Evolutionary conservation across 1,140 invertebrate species (phyloP).

Genomic region (Brachystomella parvula): DNA sequence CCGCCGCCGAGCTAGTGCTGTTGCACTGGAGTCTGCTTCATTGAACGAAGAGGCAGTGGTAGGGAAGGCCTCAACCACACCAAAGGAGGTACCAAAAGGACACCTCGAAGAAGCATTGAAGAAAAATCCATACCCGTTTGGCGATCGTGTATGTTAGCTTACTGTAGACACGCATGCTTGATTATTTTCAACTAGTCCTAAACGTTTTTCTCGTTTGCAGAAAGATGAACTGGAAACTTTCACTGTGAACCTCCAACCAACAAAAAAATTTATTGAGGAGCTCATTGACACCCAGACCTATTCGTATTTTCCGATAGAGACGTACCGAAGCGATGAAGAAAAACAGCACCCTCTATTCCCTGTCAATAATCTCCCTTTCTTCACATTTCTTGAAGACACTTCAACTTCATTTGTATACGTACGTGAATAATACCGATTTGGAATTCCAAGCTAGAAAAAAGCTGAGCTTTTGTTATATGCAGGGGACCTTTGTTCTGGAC

Average conservation of each 20-base stretch:
- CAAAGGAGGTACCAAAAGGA: conserved; percentile 8
- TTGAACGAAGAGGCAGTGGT: background rate
- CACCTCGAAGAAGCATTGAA: conserved; percentile 27
- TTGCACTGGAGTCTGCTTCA: conserved; percentile 21
- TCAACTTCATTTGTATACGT: conserved; percentile 79
- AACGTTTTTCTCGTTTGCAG: conserved; percentile 10
- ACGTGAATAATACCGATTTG: conserved; percentile 41
- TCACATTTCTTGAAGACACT: conserved; percentile 67
- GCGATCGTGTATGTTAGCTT: conserved; percentile 20
- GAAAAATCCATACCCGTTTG: conserved; percentile 30
- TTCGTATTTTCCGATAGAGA: conserved; percentile 55
- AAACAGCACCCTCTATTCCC: conserved; percentile 37
- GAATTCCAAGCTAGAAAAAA: background rate
- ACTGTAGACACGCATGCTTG: background rate
- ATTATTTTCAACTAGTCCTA: background rate
- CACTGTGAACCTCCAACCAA: conserved; percentile 19
- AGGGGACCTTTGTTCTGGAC: conserved; percentile 63
- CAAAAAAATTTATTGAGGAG: conserved; percentile 20
- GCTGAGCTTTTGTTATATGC: conserved; percentile 35
- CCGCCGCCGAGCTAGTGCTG: conserved; percentile 24
- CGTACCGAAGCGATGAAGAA: conserved; percentile 44
- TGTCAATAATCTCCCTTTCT: conserved; percentile 41
- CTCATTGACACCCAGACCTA: conserved; percentile 42
- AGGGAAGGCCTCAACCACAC: background rate
- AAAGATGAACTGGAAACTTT: conserved; percentile 27